These are phyloP conservation scores for Pithys albifrons DNA, from an alignment of 2,113 vertebrate genomes.

Conservation along the genomic window DNA sequence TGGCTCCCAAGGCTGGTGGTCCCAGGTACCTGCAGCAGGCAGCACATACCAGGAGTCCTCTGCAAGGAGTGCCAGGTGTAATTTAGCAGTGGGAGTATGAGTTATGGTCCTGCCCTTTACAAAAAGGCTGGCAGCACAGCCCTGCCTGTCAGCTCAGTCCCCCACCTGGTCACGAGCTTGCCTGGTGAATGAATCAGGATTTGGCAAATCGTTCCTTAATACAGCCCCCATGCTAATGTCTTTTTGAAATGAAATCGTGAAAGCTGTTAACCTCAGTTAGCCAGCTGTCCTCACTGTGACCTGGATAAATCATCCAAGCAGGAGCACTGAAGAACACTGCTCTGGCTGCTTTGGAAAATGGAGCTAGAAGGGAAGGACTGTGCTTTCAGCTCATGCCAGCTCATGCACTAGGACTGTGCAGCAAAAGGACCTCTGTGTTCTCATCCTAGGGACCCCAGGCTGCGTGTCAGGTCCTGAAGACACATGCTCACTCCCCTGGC, in stretches of 20 bases:
- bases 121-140: slow-evolving; percentile 62
- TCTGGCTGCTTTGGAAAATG: slow-evolving; percentile 26
- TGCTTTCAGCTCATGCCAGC: not conserved
- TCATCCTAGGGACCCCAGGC: not conserved
- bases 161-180: slow-evolving; percentile 60
- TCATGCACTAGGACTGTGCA: not conserved
- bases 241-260: slow-evolving; percentile 75
- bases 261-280: slow-evolving; percentile 79
- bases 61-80: slow-evolving; percentile 42
- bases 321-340: not conserved
- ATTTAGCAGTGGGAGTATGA: slow-evolving; percentile 64
- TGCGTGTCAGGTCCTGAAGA: not conserved
- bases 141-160: slow-evolving; percentile 67
- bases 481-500: not conserved
- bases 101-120: slow-evolving; percentile 70
- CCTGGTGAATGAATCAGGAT: slow-evolving; percentile 73
- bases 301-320: slow-evolving; percentile 74
- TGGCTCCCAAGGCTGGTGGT: not conserved
- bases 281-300: slow-evolving; percentile 71
- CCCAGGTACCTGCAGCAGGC: not conserved
- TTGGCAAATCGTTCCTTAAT: slow-evolving; percentile 71
- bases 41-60: slow-evolving; percentile 32
- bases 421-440: not conserved
- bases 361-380: not conserved
- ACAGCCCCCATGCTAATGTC: slow-evolving; percentile 74